These are phyloP conservation scores for Penaeus indicus DNA, from an alignment of 1,140 invertebrate species.

Conservation along the genomic window DNA sequence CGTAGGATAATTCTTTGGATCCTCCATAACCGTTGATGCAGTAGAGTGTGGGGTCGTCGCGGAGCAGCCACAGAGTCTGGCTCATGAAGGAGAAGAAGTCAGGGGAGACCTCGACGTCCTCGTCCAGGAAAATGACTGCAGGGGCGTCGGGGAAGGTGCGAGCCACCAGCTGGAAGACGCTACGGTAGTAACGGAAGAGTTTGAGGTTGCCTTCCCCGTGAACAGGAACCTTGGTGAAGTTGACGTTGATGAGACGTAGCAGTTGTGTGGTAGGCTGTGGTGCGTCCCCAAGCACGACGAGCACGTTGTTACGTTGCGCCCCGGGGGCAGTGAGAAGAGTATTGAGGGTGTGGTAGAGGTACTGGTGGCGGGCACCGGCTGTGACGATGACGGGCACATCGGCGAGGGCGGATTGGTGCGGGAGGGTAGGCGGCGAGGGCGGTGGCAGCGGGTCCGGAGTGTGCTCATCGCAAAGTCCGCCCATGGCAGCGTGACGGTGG, in stretches of 20 bases:
- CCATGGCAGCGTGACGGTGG: too few relatives aligned
- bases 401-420: slow-evolving; percentile 7
- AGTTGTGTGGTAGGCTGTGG: too few relatives aligned
- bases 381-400: slow-evolving; percentile 20
- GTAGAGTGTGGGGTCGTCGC: slow-evolving; percentile 73
- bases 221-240: too few relatives aligned
- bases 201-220: not conserved
- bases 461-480: not conserved
- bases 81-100: slow-evolving; percentile 79
- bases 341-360: not conserved
- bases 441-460: too few relatives aligned
- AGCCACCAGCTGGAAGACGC: slow-evolving; percentile 49
- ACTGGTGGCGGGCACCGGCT: not conserved
- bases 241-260: too few relatives aligned
- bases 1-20: not conserved
- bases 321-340: not conserved
- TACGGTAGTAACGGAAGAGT: slow-evolving; percentile 47
- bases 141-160: slow-evolving; percentile 49
- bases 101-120: slow-evolving; percentile 78
- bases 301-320: too few relatives aligned
- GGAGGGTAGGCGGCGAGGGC: not conserved
- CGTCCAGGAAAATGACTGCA: slow-evolving; percentile 76
- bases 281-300: too few relatives aligned
- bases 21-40: slow-evolving; percentile 29
- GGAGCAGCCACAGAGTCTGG: slow-evolving; percentile 75